Base-by-base conservation (phyloP, 2,797 vertebrate genomes). In the Paguma larvata region DNA sequence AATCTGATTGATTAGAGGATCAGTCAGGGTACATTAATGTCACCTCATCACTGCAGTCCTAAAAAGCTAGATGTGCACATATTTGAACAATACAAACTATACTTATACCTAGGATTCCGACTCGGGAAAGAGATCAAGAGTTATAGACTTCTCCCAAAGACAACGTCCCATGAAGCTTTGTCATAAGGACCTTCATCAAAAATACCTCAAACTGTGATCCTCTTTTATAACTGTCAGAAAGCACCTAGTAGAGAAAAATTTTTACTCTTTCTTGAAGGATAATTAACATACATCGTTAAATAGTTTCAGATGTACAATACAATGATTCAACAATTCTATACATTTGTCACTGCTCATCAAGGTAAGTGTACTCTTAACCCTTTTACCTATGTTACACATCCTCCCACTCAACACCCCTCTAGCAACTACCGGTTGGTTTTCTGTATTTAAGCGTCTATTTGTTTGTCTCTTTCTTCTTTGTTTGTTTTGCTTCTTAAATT, bases 131-230 rank as follows among this genome's bases (percentile, higher is more conserved):
- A 83, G 30, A 87, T 70, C 34, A 70, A 87, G 18, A 14, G 16
- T 23, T 78, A 77, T 38, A 91, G 89, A 56, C 34, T 95, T 86
- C 91, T 62, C 51, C 14, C 75, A 53, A 87, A 70, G 15, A 82
- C n/a, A 86, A 53, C 48, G 18, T 18, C 13, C 32, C 53, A 75
- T 86, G 41, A 90, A 30, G 14, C 86, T 32, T 34, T 89, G 63
- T 77, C 18, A 70, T 32, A 80, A 59, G 38, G 19, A 48, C 27
- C n/a, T 92, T 93, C 27, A 77, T n/a, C 34, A 75, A 94, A 86
- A 80, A 18, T 56, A 41, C 67, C 46, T 72, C 14, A 79, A 92
- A 86, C 86, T 77, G 38, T 48, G 34, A 85, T 67, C 23, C 8
- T 56, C 38, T 80, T 82, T 70, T 68, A 77, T 44, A 77, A 75